Conservation (phyloP, 2,113 vertebrate species). For the Steatornis caripensis region DNA sequence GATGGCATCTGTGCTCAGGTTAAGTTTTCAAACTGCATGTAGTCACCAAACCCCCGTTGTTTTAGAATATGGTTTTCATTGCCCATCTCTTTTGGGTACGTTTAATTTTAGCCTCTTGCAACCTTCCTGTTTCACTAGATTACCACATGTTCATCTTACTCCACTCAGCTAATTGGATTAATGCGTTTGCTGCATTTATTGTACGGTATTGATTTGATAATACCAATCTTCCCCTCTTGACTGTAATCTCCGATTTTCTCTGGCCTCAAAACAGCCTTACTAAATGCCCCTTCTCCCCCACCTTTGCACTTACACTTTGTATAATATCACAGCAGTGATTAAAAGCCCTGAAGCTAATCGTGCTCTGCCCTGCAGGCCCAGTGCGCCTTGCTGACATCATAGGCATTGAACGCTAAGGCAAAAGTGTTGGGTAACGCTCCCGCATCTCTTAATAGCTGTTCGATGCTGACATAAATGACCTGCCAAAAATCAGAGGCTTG, state of each 20-base stretch:
- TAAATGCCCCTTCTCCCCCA: neutral
- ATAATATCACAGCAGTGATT: neutral
- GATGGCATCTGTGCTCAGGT: neutral
- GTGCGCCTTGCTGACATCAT: neutral
- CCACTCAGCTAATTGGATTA: neutral
- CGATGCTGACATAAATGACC: neutral
- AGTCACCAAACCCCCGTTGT: neutral
- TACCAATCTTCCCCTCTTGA: neutral
- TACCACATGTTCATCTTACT: neutral
- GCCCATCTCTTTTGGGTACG: neutral
- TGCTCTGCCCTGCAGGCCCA: neutral
- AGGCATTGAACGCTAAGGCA: neutral
- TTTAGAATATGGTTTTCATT: neutral
- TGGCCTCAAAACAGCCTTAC: neutral
- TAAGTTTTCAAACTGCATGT: neutral
- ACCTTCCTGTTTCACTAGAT: neutral
- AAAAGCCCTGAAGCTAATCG: neutral
- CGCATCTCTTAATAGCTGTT: neutral
- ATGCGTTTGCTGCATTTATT: neutral
- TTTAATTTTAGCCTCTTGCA: neutral
- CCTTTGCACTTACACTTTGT: neutral
- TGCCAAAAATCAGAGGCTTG: neutral
- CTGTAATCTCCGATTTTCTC: neutral
- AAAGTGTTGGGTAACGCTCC: neutral
- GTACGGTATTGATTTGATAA: neutral